A percentile compares a stretch with the other conserved stretches of the same genome.
phyloP scores from a whole-genome alignment of 2,797 vertebrate genomes.

The Artibeus jamaicensis region DNA sequence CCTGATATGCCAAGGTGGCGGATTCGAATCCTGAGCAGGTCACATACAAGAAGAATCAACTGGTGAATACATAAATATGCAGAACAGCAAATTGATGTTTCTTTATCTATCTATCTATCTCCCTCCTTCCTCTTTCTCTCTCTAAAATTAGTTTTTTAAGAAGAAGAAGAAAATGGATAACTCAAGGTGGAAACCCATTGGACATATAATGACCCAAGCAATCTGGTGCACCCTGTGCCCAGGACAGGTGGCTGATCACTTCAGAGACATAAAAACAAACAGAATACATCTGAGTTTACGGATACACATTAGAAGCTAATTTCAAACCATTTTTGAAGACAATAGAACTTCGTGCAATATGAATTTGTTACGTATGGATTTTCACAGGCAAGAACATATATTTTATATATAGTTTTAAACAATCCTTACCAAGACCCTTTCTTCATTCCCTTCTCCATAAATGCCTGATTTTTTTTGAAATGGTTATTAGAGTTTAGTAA shows the following conservation, averaged over 20 bases:
- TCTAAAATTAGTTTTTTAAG: neutral
- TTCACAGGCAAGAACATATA: slow-evolving; percentile 13
- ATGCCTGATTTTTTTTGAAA: neutral
- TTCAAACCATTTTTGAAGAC: neutral
- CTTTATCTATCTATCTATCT: neutral
- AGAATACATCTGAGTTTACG: neutral
- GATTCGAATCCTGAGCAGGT: neutral
- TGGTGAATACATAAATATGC: neutral
- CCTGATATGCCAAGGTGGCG: neutral
- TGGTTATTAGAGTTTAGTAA: neutral
- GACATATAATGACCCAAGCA: neutral
- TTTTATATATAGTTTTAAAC: neutral
- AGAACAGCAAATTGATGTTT: neutral
- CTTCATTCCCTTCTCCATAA: neutral
- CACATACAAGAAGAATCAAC: neutral
- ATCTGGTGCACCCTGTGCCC: neutral
- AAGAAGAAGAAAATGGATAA: slow-evolving; percentile 37
- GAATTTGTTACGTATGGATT: neutral
- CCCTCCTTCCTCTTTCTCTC: neutral
- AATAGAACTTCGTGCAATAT: neutral
- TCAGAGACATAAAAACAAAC: neutral
- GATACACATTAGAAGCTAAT: neutral
- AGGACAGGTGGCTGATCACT: slow-evolving; percentile 17
- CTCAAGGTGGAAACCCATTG: neutral
- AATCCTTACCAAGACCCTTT: slow-evolving; percentile 9